Conservation (phyloP, 2,113 vertebrate genomes). For the Scomber japonicus region DNA sequence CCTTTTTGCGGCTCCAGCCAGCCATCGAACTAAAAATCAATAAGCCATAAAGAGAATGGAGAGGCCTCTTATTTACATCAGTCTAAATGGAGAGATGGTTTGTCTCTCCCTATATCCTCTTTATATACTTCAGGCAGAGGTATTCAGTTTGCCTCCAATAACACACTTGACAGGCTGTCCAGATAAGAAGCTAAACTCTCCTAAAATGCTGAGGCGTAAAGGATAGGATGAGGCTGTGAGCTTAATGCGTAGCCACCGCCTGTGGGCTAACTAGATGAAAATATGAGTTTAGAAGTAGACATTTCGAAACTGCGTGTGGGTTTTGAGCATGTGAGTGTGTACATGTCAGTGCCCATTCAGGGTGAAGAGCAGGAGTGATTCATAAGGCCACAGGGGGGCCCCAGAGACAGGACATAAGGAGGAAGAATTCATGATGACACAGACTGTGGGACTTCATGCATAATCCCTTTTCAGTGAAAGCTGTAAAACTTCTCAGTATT, state of each 20-base stretch:
- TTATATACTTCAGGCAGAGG: slow-evolving; percentile 56
- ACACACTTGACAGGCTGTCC: slow-evolving; percentile 56
- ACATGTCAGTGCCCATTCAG: slow-evolving; percentile 15
- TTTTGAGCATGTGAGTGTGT: slow-evolving; percentile 26
- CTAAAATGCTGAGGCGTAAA: slow-evolving; percentile 50
- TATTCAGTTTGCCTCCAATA: slow-evolving; percentile 51
- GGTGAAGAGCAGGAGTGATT: slow-evolving; percentile 61
- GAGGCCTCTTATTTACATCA: slow-evolving; percentile 77
- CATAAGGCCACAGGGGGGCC: slow-evolving; percentile 83
- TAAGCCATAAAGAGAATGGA: slow-evolving; percentile 73
- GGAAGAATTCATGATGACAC: slow-evolving; percentile 31
- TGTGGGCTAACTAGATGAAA: slow-evolving; percentile 42
- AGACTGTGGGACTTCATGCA: neutral
- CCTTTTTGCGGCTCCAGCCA: slow-evolving; percentile 43
- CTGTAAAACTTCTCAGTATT: slow-evolving; percentile 17
- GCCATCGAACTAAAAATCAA: slow-evolving; percentile 73
- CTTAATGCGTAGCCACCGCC: slow-evolving; percentile 23
- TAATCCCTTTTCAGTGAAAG: slow-evolving; percentile 5
- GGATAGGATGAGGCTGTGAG: slow-evolving; percentile 37
- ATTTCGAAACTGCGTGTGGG: slow-evolving; percentile 20
- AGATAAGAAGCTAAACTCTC: slow-evolving; percentile 61
- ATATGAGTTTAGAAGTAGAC: slow-evolving; percentile 19
- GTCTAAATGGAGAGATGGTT: slow-evolving; percentile 55
- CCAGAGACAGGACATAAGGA: slow-evolving; percentile 77
- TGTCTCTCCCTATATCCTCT: slow-evolving; percentile 55